Evolutionary conservation across 2,797 vertebrate species (phyloP).

Genomic region (Toxotes lorentzi): DNA sequence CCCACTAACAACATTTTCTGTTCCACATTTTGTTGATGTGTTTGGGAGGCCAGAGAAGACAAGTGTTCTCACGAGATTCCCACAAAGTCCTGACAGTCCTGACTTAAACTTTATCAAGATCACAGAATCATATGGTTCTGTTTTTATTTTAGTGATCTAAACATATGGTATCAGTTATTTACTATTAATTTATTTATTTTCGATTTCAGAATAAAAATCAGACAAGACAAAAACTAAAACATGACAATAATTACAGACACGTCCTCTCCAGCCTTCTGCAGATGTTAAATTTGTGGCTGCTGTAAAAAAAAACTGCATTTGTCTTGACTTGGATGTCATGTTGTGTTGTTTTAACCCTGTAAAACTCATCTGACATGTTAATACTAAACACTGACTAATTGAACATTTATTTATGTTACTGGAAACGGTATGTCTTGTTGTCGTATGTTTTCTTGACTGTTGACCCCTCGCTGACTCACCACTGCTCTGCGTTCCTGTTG

Average conservation of each 20-base stretch:
- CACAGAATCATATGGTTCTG: neutral
- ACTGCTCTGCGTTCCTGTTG: constrained; percentile 42
- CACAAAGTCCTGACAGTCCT: neutral
- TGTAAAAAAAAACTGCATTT: neutral
- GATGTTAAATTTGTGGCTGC: neutral
- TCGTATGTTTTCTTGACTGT: neutral
- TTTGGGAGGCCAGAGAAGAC: constrained; percentile 13
- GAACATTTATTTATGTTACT: neutral
- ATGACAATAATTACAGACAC: neutral
- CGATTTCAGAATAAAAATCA: no score
- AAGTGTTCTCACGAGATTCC: neutral
- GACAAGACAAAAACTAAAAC: no score
- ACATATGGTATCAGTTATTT: neutral
- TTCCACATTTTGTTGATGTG: neutral
- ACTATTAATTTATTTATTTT: no score
- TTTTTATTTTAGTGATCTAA: neutral
- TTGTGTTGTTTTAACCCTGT: constrained; percentile 4
- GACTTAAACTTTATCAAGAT: neutral
- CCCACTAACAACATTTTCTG: neutral
- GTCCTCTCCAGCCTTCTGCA: constrained; percentile 4
- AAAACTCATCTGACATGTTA: neutral
- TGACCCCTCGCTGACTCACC: neutral
- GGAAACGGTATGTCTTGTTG: neutral
- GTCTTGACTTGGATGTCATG: neutral
- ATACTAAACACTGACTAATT: neutral